Evolutionary conservation across 2,888 invertebrate species (phyloP), one percentile per base, ranked within the genome.

Genomic region (Caenorhabditis panamensis): DNA sequence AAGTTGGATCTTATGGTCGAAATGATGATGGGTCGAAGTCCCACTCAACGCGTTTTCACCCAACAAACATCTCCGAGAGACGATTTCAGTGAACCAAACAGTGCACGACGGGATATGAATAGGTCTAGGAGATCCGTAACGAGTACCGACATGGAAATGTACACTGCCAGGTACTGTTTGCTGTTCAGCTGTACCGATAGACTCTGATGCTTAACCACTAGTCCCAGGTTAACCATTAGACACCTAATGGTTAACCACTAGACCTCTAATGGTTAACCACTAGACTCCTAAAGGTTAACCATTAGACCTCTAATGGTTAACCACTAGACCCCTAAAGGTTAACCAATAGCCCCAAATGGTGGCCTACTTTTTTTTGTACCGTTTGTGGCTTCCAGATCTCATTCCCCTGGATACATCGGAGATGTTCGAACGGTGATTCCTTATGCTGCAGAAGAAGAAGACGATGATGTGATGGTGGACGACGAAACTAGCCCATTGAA

Each of bases 1-100:
- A 89, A 89, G 59, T 54, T 89, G 47, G 89, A 89, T 62, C 37
- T 89, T 24, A 79, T 89, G 71, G 82, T 89, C 16, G 89, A 89
- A 54, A 71, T 89, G 82, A 71, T 89, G 54, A 71, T 89, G 68
- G 86, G 66, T 2, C 54, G 75, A 26, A 53, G 64, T 16, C 1
- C 62, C 0, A 64, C 20, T 9, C 64, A 76, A 8, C 66, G 79
- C 11, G 58, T 64, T 3, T 79, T 73, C 22, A 81, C 83, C 20
- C 82, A 82, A 41, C 81, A 79, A 22, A 75, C 82, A 1, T 81
- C 83, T 16, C 79, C 83, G 1, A 56, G 85, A 51, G 53, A 75
- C 11, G 63, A 69, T 20, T 49, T 44, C 20, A 51, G 58, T 56
- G 69, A 66, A 18, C 78, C 78, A 13, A 66, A 24, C 20, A 71